These are phyloP conservation scores for Eretmodus cyanostictus DNA, from an alignment of 2,113 vertebrate species.

Conservation along the genomic window DNA sequence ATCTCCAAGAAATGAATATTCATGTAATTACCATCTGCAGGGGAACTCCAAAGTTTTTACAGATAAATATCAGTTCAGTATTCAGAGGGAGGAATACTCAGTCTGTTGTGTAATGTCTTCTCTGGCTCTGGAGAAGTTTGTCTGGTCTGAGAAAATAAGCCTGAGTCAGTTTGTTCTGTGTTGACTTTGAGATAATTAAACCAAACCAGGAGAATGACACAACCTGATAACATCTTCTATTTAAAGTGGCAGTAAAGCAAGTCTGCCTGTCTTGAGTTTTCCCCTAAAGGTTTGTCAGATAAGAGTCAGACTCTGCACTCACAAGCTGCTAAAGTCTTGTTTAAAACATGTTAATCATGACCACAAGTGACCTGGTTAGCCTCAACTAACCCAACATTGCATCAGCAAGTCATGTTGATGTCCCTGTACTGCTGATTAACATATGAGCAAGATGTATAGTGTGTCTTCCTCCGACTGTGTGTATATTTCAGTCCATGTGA, in stretches of 20 bases:
- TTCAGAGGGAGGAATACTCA: background rate
- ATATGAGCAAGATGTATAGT: background rate
- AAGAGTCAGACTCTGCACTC: background rate
- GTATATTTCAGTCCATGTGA: background rate
- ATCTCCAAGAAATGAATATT: background rate
- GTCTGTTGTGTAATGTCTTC: background rate
- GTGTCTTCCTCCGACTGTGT: background rate
- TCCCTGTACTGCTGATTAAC: rapidly evolving
- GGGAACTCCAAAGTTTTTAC: background rate
- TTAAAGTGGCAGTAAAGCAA: background rate
- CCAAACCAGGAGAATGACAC: background rate
- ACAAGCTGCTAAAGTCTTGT: background rate
- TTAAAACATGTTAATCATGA: background rate
- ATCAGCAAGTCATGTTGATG: background rate
- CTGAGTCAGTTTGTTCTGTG: background rate
- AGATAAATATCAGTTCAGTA: background rate
- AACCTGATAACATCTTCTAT: background rate
- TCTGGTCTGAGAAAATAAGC: background rate
- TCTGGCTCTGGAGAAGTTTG: background rate
- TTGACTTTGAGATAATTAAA: background rate
- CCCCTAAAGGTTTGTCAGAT: background rate
- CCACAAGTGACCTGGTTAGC: background rate
- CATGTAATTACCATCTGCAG: background rate
- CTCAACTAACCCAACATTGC: background rate
- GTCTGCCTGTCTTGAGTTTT: background rate